These are phyloP conservation scores for Gallinago nigripennis DNA, from an alignment of 2,797 vertebrate species.

Conservation along the genomic window DNA sequence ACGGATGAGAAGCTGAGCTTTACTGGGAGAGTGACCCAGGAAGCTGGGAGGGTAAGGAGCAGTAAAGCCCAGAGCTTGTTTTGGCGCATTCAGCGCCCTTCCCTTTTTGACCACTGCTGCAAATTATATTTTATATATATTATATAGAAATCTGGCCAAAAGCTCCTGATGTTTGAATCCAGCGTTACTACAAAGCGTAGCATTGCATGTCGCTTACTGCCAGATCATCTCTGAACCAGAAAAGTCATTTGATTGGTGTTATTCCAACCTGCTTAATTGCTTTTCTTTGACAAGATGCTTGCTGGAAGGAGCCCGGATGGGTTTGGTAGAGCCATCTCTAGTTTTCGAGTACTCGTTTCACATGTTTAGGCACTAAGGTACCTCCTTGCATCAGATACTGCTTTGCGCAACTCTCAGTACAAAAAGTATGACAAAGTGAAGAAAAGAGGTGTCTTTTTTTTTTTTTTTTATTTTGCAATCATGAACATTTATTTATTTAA, in stretches of 20 bases:
- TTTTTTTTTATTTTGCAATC: background rate
- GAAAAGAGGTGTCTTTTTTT: background rate
- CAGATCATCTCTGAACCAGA: background rate
- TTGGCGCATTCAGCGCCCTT: background rate
- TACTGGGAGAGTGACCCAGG: background rate
- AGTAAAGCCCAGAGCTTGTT: background rate
- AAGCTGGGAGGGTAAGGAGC: background rate
- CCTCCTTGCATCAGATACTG: background rate
- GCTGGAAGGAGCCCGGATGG: background rate
- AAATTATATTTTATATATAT: background rate
- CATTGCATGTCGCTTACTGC: background rate
- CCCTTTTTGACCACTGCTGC: background rate
- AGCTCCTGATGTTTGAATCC: no score
- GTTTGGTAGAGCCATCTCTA: background rate
- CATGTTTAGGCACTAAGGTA: background rate
- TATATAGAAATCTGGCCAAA: no score
- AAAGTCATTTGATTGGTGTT: background rate
- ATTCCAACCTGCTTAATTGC: background rate
- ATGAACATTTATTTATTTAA: background rate
- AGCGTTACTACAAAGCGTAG: no score
- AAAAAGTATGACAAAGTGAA: background rate
- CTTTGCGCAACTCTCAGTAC: background rate
- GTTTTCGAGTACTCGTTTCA: background rate
- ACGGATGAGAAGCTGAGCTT: background rate
- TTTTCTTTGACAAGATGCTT: background rate